Evolutionary conservation across 2,797 vertebrate genomes (phyloP).

Genomic region (Coilia nasus): DNA sequence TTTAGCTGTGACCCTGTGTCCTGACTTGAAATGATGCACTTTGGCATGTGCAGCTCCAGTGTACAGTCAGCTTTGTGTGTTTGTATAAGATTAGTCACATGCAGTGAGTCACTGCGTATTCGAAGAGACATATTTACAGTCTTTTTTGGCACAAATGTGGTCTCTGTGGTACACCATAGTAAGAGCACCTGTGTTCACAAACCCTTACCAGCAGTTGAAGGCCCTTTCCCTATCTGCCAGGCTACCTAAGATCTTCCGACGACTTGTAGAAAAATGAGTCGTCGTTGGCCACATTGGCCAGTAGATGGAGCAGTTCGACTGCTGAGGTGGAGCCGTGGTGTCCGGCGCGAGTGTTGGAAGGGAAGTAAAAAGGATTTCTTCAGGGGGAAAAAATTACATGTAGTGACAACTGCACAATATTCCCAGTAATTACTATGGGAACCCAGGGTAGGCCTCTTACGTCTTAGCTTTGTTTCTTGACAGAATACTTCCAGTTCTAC

Average conservation of each 20-base stretch:
- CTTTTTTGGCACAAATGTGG: neutral
- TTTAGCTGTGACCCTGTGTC: neutral
- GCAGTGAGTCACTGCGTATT: neutral
- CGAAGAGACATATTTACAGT: neutral
- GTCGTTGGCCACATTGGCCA: slow-evolving; percentile 18
- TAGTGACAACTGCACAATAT: no score
- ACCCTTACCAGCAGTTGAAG: neutral
- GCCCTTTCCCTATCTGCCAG: neutral
- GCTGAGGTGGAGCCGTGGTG: slow-evolving; percentile 2
- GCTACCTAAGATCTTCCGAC: neutral
- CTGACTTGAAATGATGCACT: neutral
- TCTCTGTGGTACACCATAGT: neutral
- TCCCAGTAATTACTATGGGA: no score
- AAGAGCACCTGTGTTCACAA: neutral
- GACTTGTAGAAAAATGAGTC: neutral
- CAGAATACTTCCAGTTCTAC: no score
- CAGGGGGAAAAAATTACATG: neutral
- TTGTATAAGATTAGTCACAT: neutral
- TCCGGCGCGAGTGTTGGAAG: neutral
- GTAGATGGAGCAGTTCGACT: slow-evolving; percentile 21
- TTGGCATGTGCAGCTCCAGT: neutral
- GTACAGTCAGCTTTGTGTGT: neutral
- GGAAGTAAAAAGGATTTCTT: neutral
- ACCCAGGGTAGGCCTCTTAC: no score
- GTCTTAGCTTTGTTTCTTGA: no score